These are phyloP conservation scores for Noctua fimbriata DNA, from an alignment of 2,888 invertebrate species.

Conservation along the genomic window DNA sequence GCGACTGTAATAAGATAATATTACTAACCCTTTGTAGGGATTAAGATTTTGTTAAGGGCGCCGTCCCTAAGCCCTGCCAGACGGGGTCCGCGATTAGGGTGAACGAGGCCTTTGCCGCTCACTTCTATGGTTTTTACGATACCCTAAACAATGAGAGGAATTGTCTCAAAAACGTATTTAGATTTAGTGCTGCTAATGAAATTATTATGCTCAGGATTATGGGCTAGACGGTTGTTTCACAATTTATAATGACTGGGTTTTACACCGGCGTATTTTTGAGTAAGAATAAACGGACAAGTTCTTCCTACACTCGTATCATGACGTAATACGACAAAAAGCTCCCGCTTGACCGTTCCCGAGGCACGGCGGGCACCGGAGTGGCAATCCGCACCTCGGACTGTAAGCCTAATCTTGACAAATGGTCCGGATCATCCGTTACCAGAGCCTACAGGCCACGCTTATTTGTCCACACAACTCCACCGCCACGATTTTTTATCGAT, in stretches of 20 bases:
- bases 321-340: constrained; percentile 58
- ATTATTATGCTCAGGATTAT: constrained; percentile 63
- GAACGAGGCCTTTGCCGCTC: constrained; percentile 77
- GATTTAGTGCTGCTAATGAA: constrained; percentile 66
- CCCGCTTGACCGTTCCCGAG: constrained; percentile 58
- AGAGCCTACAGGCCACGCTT: constrained; percentile 76
- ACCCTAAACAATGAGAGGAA: constrained; percentile 76
- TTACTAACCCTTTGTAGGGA: constrained; percentile 90
- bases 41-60: constrained; percentile 90
- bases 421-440: constrained; percentile 86
- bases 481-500: constrained; percentile 89
- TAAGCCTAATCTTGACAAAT: constrained; percentile 89
- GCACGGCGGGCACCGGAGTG: constrained; percentile 45
- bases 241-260: constrained; percentile 39
- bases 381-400: constrained; percentile 73
- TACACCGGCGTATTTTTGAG: neutral
- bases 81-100: constrained; percentile 82
- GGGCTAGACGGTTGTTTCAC: constrained; percentile 41
- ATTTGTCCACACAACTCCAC: constrained; percentile 84
- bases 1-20: constrained; percentile 89
- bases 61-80: constrained; percentile 83
- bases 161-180: constrained; percentile 68
- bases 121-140: constrained; percentile 87
- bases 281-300: neutral
- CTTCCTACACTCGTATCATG: constrained; percentile 17